A percentile compares a stretch with the other conserved stretches of the same genome.
Conservation (phyloP, 1,140 invertebrate species). For the Trialeurodes vaporariorum region DNA sequence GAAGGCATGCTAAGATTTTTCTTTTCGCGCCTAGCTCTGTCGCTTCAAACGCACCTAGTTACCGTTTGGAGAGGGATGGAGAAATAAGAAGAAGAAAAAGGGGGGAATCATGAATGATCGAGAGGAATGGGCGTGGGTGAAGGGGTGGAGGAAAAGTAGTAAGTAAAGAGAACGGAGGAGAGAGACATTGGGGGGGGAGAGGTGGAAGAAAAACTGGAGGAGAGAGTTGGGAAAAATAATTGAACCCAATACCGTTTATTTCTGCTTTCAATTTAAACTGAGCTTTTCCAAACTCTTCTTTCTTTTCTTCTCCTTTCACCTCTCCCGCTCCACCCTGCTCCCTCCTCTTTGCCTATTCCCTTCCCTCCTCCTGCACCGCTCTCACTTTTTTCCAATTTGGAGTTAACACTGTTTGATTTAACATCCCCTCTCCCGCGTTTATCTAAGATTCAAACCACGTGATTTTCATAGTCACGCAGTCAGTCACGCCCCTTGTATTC, state of each 20-base stretch:
- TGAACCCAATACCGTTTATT: neutral
- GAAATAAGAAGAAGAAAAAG: neutral
- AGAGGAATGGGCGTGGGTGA: neutral
- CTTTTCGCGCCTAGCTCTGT: no score
- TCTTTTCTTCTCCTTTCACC: no score
- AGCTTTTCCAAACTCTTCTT: no score
- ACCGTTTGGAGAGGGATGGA: no score
- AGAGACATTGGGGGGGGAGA: neutral
- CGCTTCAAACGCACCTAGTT: no score
- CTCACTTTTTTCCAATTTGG: neutral
- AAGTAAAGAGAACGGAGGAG: no score
- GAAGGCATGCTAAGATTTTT: neutral
- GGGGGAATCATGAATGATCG: neutral
- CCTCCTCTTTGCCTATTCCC: neutral
- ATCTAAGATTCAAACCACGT: neutral
- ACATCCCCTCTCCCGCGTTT: neutral
- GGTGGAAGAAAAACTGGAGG: neutral
- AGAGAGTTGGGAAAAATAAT: neutral
- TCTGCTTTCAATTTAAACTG: constrained; percentile 1
- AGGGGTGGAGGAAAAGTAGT: no score
- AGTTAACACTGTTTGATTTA: neutral
- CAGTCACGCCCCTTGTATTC: neutral
- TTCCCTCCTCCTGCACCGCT: neutral
- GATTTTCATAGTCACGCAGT: no score
- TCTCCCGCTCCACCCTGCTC: no score